Conservation (phyloP, 2,797 vertebrate genomes). For the Oryzias dopingdopingensis region DNA sequence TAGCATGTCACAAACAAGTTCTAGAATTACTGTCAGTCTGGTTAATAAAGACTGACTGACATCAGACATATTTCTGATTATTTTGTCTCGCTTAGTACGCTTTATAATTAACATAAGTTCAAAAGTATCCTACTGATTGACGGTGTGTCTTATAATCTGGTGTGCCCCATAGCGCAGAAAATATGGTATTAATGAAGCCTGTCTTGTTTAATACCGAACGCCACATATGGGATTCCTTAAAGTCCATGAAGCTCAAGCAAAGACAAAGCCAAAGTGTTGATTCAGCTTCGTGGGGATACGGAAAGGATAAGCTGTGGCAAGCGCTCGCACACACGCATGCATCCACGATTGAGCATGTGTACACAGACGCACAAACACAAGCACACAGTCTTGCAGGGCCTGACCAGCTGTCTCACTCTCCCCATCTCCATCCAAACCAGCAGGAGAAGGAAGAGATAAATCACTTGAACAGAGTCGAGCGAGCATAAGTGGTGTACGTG, state of each 20-base stretch:
- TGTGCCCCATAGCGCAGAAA: no score
- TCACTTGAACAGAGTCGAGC: constrained; percentile 56
- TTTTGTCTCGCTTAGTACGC: no score
- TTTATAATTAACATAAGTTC: no score
- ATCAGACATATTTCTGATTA: no score
- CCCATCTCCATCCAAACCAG: constrained; percentile 64
- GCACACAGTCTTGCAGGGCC: constrained; percentile 49
- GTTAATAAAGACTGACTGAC: no score
- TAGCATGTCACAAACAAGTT: no score
- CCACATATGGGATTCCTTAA: constrained; percentile 33
- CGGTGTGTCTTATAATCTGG: no score
- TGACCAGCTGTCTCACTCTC: constrained; percentile 67
- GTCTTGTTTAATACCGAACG: constrained; percentile 22
- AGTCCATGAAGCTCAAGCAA: constrained; percentile 54
- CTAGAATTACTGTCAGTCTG: no score
- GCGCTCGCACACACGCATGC: constrained; percentile 31
- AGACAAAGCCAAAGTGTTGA: constrained; percentile 70
- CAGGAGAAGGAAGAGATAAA: constrained; percentile 64
- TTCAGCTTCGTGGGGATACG: constrained; percentile 71
- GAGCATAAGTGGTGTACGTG: constrained; percentile 40
- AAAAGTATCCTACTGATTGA: no score
- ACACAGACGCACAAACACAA: constrained; percentile 28
- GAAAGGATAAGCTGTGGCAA: constrained; percentile 58
- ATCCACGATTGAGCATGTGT: constrained; percentile 17
- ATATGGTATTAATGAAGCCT: not conserved